These are phyloP conservation scores for Chaunax sp. DNA, from an alignment of 2,797 vertebrate genomes.

Conservation along the genomic window DNA sequence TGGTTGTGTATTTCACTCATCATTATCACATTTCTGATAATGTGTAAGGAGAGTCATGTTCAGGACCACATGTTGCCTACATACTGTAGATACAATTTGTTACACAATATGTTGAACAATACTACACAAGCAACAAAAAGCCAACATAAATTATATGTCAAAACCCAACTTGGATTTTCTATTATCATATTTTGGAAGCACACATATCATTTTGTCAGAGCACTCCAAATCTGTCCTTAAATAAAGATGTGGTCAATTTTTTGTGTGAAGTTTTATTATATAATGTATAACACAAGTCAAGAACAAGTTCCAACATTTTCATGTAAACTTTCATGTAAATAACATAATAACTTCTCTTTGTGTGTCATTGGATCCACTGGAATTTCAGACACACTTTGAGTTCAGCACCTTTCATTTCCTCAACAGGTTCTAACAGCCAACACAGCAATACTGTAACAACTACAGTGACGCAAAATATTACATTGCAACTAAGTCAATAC, in stretches of 20 bases:
- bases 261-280: conserved; percentile 60
- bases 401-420: conserved; percentile 56
- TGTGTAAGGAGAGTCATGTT: too few species aligned
- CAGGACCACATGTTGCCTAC: too few species aligned
- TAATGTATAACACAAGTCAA: conserved; percentile 62
- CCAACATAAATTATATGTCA: too few species aligned
- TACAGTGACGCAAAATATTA: conserved; percentile 51
- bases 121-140: too few species aligned
- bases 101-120: too few species aligned
- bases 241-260: background rate
- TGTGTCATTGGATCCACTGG: conserved; percentile 40
- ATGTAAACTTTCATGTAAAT: conserved; percentile 45
- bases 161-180: too few species aligned
- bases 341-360: conserved; percentile 39
- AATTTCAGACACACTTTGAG: conserved; percentile 33
- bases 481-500: conserved; percentile 29
- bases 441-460: conserved; percentile 50
- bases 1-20: too few species aligned
- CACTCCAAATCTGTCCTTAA: background rate
- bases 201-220: background rate
- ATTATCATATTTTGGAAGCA: too few species aligned
- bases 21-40: too few species aligned
- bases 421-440: conserved; percentile 33
- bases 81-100: too few species aligned
- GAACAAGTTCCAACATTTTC: conserved; percentile 38